Evolutionary conservation across 2,113 vertebrate species (phyloP).

Genomic region (Corythaixoides concolor): DNA sequence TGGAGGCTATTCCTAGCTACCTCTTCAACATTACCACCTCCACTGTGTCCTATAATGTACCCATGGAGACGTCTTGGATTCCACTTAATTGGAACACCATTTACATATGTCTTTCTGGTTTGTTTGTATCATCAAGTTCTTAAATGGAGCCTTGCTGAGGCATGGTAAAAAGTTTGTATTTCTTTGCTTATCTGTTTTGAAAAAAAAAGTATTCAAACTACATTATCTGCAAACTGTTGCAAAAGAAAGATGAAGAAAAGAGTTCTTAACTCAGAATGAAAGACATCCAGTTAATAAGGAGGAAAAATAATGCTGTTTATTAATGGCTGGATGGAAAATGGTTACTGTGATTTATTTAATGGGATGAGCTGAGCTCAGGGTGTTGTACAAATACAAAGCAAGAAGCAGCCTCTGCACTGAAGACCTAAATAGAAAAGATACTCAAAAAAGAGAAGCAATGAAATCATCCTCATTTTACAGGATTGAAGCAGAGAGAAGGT

Average conservation of each 20-base stretch:
- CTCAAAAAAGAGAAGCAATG: background rate
- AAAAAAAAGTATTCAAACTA: background rate
- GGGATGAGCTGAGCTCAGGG: background rate
- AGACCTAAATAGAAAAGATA: background rate
- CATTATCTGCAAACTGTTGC: background rate
- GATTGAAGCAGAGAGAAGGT: background rate
- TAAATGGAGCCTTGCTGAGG: background rate
- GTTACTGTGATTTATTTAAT: background rate
- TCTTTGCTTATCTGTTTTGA: background rate
- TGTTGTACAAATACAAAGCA: background rate
- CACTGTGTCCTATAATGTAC: slow-evolving; percentile 8
- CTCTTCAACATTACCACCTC: slow-evolving; percentile 16
- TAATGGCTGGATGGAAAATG: background rate
- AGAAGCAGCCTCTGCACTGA: background rate
- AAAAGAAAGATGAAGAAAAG: background rate
- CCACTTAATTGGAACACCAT: slow-evolving; percentile 37
- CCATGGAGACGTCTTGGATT: background rate
- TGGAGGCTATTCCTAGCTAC: slow-evolving; percentile 31
- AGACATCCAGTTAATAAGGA: background rate
- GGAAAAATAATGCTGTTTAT: background rate
- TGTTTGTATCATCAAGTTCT: background rate
- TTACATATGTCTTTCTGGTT: slow-evolving; percentile 4
- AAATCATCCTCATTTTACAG: background rate
- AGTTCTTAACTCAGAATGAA: background rate
- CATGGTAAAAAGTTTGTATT: background rate